A percentile compares a stretch with the other conserved stretches of the same genome.
phyloP scores from a whole-genome alignment of 2,797 vertebrate species.

The Gymnothorax reevesii region DNA sequence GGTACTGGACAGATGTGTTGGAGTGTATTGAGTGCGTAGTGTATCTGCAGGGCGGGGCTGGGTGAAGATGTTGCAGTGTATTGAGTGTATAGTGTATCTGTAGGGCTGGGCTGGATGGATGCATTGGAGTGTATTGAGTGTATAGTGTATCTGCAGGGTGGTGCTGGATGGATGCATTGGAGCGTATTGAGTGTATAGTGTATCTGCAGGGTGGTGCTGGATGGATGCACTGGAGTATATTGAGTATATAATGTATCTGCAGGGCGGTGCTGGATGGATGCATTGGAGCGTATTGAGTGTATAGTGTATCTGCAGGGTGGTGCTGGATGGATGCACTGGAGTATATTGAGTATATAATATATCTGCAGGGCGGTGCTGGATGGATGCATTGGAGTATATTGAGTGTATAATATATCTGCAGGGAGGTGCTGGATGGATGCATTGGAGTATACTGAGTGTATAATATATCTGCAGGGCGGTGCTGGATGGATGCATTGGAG shows the following conservation, averaged over 20 bases:
- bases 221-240: too few relatives aligned
- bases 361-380: too few relatives aligned
- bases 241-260: neutral
- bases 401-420: neutral
- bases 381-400: neutral
- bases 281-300: conserved; percentile 27
- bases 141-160: neutral
- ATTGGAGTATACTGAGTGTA: conserved; percentile 24
- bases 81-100: neutral
- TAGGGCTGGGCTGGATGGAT: neutral
- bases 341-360: conserved; percentile 38
- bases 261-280: conserved; percentile 18
- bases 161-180: neutral
- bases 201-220: neutral
- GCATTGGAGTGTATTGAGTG: too few relatives aligned
- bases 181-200: conserved; percentile 21
- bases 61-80: too few relatives aligned
- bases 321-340: conserved; percentile 98
- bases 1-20: too few relatives aligned
- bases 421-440: conserved; percentile 15
- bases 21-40: too few relatives aligned
- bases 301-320: conserved; percentile 18
- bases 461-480: conserved; percentile 18
- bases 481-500: conserved; percentile 98
- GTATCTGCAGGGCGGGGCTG: too few relatives aligned